Evolutionary conservation across 2,797 vertebrate species (phyloP).

Genomic region (Knipowitschia caucasica): DNA sequence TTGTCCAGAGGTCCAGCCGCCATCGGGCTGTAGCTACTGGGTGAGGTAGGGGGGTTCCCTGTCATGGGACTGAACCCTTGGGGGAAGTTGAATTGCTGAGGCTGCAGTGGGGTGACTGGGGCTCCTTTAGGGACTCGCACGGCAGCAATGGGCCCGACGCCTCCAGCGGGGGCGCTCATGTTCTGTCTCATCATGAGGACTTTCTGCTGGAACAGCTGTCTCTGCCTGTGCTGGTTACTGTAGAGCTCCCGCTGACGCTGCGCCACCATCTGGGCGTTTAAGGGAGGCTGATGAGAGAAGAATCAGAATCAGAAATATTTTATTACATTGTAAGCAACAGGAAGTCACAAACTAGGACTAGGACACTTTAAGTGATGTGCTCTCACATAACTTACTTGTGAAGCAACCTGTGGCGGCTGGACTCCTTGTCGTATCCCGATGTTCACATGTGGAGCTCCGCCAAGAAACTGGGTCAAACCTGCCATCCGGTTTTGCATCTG

Average conservation of each 20-base stretch:
- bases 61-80: conserved; percentile 80
- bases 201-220: conserved; percentile 91
- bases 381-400: conserved; percentile 76
- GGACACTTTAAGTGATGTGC: too few species aligned
- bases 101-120: conserved; percentile 70
- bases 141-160: conserved; percentile 68
- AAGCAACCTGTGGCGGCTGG: conserved; percentile 81
- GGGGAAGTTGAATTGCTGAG: conserved; percentile 86
- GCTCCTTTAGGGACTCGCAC: conserved; percentile 63
- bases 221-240: conserved; percentile 92
- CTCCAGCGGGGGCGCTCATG: conserved; percentile 65
- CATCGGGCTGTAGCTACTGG: conserved; percentile 79
- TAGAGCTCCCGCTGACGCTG: conserved; percentile 92
- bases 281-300: conserved; percentile 80
- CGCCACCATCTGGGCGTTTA: conserved; percentile 94
- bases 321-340: too few species aligned
- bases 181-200: conserved; percentile 91
- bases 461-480: conserved; percentile 83
- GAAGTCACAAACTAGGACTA: too few species aligned
- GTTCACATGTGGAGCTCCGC: conserved; percentile 75
- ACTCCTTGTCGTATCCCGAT: conserved; percentile 83
- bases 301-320: too few species aligned
- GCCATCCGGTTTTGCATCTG: conserved; percentile 89
- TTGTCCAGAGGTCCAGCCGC: conserved; percentile 75
- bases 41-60: conserved; percentile 84